phyloP scores from a whole-genome alignment of 2,113 vertebrate species.

The Emydura subglobosa region DNA sequence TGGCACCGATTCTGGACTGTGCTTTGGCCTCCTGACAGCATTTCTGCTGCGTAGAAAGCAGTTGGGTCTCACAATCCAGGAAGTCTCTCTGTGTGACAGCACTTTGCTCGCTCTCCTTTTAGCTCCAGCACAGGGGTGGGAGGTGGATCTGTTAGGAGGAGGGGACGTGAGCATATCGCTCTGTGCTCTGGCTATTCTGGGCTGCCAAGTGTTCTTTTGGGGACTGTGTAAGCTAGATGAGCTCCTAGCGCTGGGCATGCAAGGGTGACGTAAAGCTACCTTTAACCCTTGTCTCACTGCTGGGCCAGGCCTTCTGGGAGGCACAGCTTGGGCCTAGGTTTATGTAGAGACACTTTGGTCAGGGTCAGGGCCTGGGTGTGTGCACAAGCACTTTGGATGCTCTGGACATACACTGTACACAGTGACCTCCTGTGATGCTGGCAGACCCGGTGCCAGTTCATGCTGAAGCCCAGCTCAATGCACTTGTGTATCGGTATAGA shows the following conservation, averaged over 20 bases:
- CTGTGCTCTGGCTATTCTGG: background rate
- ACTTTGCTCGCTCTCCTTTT: background rate
- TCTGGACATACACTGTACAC: background rate
- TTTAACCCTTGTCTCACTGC: background rate
- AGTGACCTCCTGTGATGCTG: accelerated
- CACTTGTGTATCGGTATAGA: background rate
- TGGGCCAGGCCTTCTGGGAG: background rate
- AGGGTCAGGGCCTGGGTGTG: background rate
- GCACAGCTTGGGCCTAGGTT: background rate
- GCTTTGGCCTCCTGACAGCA: background rate
- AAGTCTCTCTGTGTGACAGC: background rate
- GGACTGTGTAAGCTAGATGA: background rate
- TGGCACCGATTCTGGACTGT: too few species aligned
- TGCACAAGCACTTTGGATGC: accelerated
- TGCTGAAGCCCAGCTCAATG: background rate
- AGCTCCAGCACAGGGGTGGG: background rate
- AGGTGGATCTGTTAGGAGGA: background rate
- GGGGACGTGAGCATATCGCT: background rate
- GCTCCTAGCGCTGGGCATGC: background rate
- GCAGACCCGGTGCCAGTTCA: background rate
- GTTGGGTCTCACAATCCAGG: background rate
- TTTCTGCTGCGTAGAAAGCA: background rate
- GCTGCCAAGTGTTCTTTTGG: background rate
- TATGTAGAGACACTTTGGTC: background rate
- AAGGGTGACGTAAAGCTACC: background rate